Base-by-base conservation (phyloP, 2,113 vertebrate species). In the Scophthalmus maximus region DNA sequence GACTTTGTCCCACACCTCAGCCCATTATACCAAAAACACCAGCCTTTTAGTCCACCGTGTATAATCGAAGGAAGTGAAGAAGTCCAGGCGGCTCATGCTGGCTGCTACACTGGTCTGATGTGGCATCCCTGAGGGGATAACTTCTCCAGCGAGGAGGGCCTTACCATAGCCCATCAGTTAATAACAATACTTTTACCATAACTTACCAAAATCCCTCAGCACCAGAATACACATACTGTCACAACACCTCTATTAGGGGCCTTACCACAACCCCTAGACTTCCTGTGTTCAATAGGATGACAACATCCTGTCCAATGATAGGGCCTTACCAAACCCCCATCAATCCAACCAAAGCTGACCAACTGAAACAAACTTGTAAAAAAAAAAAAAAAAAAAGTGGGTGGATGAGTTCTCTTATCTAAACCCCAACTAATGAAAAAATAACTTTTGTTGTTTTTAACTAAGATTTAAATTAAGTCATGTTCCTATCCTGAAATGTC, bases 311-410 rank as follows among this genome's bases (percentile, higher is more conserved):
- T 56, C 75, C 76, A 79, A 55, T 57, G 47, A 71, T 3, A 85
- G 91, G 90, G 92, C 84, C 92, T 92, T 94, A 93, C 91, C 92
- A 88, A 84, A 87, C 86, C 88, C 90, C 84, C 82, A 83, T 72
- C 76, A 81, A 26, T 61, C 63, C 79, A 72, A 68, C 69, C 56
- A 68, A 76, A 81, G 78, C 73, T 72, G 29, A 80, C 72, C 67
- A 62, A 82, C 53, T 74, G 56, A 68, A 26, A 25, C 9, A 61
- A 56, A 61, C 8, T 14, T 14, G 20, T 18, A 32, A 52, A 51
- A 25, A 36, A 49, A 62, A 1, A 59, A 26, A n/a, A n/a, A n/a
- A 34, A 5, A 59, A 40, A 47, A 30, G 46, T 4, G 4, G 52
- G 14, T 12, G 46, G 51, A 65, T 66, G 56, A 51, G 71, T 51